Conservation (phyloP, 2,888 invertebrate species). For the Caenorhabditis doughertyi region DNA sequence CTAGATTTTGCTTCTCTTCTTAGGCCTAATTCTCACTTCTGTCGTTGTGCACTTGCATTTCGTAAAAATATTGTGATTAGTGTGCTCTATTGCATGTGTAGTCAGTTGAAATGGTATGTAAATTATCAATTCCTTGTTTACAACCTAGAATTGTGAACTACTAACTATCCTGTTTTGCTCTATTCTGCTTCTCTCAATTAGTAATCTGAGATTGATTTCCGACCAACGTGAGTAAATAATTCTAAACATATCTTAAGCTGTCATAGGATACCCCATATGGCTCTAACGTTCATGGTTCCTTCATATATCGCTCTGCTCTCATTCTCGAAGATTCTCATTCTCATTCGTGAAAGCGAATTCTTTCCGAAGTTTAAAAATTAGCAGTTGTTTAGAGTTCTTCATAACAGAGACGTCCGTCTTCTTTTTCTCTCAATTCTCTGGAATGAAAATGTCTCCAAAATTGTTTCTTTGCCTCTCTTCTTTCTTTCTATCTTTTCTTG, state of each 20-base stretch:
- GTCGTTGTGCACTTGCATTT: too few species aligned
- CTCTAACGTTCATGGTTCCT: neutral
- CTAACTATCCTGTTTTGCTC: too few species aligned
- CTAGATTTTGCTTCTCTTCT: too few species aligned
- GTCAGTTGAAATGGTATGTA: too few species aligned
- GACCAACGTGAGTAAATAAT: neutral
- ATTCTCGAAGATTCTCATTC: neutral
- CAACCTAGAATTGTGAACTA: too few species aligned
- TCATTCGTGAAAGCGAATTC: neutral
- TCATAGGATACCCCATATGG: neutral
- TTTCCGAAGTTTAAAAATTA: slow-evolving; percentile 22
- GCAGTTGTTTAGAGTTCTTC: slow-evolving; percentile 27
- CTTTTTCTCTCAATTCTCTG: slow-evolving; percentile 2
- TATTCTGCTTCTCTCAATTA: neutral
- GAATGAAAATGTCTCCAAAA: slow-evolving; percentile 32
- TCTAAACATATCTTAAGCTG: neutral
- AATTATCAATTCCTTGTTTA: too few species aligned
- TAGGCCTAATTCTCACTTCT: too few species aligned
- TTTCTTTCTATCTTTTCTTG: neutral
- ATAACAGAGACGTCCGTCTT: neutral
- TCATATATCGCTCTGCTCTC: neutral
- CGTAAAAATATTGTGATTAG: too few species aligned
- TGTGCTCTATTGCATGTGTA: too few species aligned
- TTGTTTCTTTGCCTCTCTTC: slow-evolving; percentile 46
- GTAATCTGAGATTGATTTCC: neutral